These are phyloP conservation scores for Coturnix japonica DNA, from an alignment of 2,113 vertebrate species.

Conservation along the genomic window DNA sequence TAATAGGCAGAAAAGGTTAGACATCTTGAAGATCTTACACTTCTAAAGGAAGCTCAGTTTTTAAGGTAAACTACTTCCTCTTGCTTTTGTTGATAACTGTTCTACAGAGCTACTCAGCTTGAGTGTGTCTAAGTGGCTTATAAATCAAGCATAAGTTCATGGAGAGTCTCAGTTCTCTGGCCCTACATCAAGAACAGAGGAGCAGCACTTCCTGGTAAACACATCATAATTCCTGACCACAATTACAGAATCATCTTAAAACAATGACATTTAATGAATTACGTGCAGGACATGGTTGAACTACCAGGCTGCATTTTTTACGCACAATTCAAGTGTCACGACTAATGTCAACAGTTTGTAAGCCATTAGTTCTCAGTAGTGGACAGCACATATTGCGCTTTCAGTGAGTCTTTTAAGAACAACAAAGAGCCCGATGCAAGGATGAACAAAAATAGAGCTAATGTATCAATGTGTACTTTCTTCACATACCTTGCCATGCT, in stretches of 20 bases:
- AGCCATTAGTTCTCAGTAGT: neutral
- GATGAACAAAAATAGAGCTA: neutral
- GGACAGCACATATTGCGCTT: neutral
- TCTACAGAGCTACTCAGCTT: neutral
- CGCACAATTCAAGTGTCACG: neutral
- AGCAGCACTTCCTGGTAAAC: neutral
- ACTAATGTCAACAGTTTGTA: neutral
- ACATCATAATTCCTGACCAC: neutral
- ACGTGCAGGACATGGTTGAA: neutral
- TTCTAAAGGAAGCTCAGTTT: neutral
- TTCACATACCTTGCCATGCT: neutral
- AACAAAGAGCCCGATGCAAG: neutral
- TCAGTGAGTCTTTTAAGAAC: neutral
- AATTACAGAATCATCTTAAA: neutral
- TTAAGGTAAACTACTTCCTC: neutral
- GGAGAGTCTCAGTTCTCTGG: neutral
- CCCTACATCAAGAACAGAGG: neutral
- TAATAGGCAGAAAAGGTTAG: neutral
- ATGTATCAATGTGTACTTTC: neutral
- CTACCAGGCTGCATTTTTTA: neutral
- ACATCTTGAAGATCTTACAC: neutral
- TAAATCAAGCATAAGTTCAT: slow-evolving; percentile 4
- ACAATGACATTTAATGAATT: neutral
- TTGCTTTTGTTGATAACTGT: neutral
- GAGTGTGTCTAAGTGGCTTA: neutral